Percentiles rank a stretch among this genome's conserved stretches.
Evolutionary conservation across 2,888 invertebrate genomes (phyloP).

Genomic region (Tenthredo scrophulariae): DNA sequence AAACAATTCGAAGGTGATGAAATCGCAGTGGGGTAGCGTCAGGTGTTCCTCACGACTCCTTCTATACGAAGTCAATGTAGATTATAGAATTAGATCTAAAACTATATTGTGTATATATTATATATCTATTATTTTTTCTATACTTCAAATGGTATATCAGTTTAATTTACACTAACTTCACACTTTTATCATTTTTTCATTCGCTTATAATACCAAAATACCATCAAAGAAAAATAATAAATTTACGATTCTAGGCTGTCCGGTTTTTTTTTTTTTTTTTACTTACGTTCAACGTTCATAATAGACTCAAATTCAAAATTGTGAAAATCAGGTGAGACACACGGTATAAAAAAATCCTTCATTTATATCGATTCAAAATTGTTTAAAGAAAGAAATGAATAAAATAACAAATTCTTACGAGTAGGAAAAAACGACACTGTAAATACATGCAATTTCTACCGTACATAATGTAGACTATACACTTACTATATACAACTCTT

Average conservation of each 20-base stretch:
- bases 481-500: conserved; percentile 25
- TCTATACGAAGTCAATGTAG: conserved; percentile 67
- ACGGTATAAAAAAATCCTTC: neutral
- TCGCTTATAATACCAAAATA: neutral
- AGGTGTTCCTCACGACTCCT: conserved; percentile 66
- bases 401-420: conserved; percentile 4
- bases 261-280: no score
- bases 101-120: conserved; percentile 24
- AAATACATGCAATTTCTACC: conserved; percentile 52
- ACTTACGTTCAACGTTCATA: no score
- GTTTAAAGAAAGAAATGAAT: neutral
- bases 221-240: neutral
- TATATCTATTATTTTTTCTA: neutral
- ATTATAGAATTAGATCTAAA: conserved; percentile 53
- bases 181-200: neutral
- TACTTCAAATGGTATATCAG: neutral
- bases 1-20: conserved; percentile 38
- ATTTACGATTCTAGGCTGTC: neutral
- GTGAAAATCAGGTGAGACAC: neutral
- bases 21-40: conserved; percentile 48
- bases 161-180: neutral
- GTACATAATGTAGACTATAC: conserved; percentile 31
- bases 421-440: conserved; percentile 24
- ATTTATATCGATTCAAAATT: neutral
- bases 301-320: neutral